phyloP scores from a whole-genome alignment of 2,888 invertebrate genomes.

The Homarus gammarus region DNA sequence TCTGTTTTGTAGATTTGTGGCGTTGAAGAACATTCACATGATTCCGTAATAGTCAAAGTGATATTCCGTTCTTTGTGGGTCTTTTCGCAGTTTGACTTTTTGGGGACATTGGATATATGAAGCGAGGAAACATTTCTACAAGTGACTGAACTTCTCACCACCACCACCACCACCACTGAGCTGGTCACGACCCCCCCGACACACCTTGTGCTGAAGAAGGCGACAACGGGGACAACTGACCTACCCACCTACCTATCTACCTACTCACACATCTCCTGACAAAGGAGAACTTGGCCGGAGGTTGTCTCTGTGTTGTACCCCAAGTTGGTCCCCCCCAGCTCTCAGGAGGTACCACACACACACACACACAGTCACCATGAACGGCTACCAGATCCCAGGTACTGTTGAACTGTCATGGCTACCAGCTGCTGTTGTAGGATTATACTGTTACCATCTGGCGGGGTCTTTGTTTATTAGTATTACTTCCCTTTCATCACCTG shows the following conservation, averaged over 20 bases:
- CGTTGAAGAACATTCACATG: no score
- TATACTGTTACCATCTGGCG: no score
- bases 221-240: not conserved
- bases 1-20: no score
- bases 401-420: not conserved
- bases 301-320: not conserved
- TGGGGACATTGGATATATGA: no score
- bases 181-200: not conserved
- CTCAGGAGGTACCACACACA: not conserved
- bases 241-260: not conserved
- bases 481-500: no score
- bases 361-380: not conserved
- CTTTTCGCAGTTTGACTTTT: no score
- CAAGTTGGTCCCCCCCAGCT: not conserved
- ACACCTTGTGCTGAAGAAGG: not conserved
- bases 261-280: not conserved
- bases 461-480: no score
- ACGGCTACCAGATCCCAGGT: conserved; percentile 7
- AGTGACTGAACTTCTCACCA: not conserved
- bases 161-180: not conserved
- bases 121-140: not conserved
- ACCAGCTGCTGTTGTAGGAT: not conserved
- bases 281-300: not conserved
- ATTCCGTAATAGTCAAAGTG: no score
- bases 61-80: no score